phyloP scores from a whole-genome alignment of 2,888 invertebrate species.

The Ichneumoninae sp. region DNA sequence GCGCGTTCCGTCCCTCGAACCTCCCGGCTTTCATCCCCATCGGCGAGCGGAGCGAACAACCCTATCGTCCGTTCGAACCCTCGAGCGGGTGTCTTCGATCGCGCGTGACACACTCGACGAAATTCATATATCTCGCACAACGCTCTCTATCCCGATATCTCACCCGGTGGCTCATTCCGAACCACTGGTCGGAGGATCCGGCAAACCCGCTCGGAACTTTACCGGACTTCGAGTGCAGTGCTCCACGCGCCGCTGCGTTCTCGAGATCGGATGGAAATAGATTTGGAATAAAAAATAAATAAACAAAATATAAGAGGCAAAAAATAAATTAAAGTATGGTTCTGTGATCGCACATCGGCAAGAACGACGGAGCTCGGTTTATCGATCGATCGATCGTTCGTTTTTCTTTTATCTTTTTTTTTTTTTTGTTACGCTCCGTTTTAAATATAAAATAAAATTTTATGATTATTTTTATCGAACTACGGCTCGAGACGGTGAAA shows the following conservation, averaged over 20 bases:
- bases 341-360: too few species aligned
- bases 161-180: neutral
- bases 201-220: conserved; percentile 16
- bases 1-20: neutral
- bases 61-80: conserved; percentile 30
- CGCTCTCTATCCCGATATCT: neutral
- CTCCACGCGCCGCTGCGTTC: neutral
- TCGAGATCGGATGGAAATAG: neutral
- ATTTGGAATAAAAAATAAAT: neutral
- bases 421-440: neutral
- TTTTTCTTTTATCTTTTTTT: neutral
- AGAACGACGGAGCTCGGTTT: neutral
- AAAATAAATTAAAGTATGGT: neutral
- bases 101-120: conserved; percentile 35
- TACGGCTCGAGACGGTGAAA: neutral
- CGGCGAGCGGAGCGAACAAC: conserved; percentile 7
- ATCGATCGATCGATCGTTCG: neutral
- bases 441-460: neutral
- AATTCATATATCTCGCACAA: neutral
- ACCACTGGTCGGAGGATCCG: neutral
- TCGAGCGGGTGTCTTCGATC: conserved; percentile 18
- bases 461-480: conserved; percentile 7
- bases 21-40: neutral
- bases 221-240: conserved; percentile 28
- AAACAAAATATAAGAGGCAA: neutral